These are phyloP conservation scores for Epistrophella euchroma DNA, from an alignment of 2,888 invertebrate species.

Conservation along the genomic window DNA sequence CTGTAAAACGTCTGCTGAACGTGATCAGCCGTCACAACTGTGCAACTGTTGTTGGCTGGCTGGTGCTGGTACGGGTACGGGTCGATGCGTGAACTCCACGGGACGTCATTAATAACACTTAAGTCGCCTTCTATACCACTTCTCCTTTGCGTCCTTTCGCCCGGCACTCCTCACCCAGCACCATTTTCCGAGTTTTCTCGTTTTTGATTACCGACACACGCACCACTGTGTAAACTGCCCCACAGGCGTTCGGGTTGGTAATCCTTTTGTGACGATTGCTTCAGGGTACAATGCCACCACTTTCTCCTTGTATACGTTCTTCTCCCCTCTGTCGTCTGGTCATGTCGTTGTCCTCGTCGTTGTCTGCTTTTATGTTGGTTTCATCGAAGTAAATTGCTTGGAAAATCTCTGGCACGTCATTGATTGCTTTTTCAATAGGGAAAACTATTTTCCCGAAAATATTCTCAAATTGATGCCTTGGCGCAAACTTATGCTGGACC, in stretches of 20 bases:
- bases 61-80: constrained; percentile 47
- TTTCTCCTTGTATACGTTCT: constrained; percentile 14
- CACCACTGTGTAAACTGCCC: constrained; percentile 33
- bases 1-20: constrained; percentile 43
- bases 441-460: constrained; percentile 52
- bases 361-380: constrained; percentile 21
- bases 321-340: background rate
- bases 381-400: constrained; percentile 67
- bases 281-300: constrained; percentile 26
- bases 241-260: constrained; percentile 57
- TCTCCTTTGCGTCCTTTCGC: constrained; percentile 23
- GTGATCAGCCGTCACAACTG: constrained; percentile 62
- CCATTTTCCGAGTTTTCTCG: constrained; percentile 24
- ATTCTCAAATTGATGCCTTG: constrained; percentile 36
- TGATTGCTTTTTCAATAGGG: constrained; percentile 51
- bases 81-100: constrained; percentile 74
- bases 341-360: constrained; percentile 4
- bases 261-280: constrained; percentile 71
- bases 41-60: constrained; percentile 67
- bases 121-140: constrained; percentile 72
- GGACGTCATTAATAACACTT: constrained; percentile 76
- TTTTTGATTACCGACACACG: constrained; percentile 57
- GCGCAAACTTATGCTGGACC: constrained; percentile 29
- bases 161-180: constrained; percentile 1
- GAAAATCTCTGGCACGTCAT: constrained; percentile 63